Base-by-base conservation (phyloP, 2,797 vertebrate species). In the Takifugu ocellatus region DNA sequence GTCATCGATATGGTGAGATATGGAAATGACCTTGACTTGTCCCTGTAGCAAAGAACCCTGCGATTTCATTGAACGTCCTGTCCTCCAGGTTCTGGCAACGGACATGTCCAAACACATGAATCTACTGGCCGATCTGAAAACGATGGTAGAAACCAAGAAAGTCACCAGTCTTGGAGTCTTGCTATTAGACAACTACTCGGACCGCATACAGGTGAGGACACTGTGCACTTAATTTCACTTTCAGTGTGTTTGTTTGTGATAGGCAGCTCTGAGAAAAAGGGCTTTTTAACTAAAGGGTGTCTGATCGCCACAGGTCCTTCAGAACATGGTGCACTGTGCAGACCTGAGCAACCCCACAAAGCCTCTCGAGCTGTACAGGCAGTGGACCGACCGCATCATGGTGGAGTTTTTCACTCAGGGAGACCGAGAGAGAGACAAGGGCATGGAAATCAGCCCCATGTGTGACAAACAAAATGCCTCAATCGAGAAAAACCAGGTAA, bases 51-150 rank as follows among this genome's bases (percentile, higher is more conserved):
- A 26, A 49, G 2, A 29, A 31, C 7, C 21, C 3, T 46, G 3
- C 9, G 12, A 16, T 15, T 27, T 42, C 0, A 2, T 47, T 2
- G 1, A 24, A 10, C n/a, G 17, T 5, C 3, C 31, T 27, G 2
- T 46, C 31, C 47, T 12, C n/a, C 31, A 73, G 70, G 95, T 97
- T 61, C 65, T 97, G 74, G 95, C 95, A 51, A 97, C 95, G 0
- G 95, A 97, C 73, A 97, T 97, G 95, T 97, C 94, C 63, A 97
- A 97, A 77, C 95, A 97, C 84, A 97, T 97, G 95, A 96, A 93
- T 73, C 85, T 97, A 14, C 81, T 97, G 86, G 95, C 94, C 1
- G 95, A 97, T 66, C 87, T 97, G 61, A 97, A 97, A 81, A 97
- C 95, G 12, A 97, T 97, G 95, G 95, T 97, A 67, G 95, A 97